Base-by-base conservation (phyloP, 2,113 vertebrate species). In the Synchiropus splendidus region DNA sequence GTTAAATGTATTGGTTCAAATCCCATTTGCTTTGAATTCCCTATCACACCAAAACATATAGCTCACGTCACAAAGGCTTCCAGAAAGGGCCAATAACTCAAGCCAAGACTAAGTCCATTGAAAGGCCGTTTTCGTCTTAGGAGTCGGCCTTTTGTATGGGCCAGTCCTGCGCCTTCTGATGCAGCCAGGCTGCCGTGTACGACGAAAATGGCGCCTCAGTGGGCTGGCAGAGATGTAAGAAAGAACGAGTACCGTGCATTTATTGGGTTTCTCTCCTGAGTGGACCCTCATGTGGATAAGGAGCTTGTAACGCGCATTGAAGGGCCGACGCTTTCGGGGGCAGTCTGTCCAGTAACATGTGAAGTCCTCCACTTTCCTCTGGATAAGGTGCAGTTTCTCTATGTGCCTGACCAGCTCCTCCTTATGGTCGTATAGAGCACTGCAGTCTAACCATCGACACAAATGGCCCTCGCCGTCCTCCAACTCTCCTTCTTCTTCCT, bases 251-350 rank as follows among this genome's bases (percentile, higher is more conserved):
- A 98, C 94, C 78, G 87, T 92, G 75, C 95, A 98, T 67, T 92
- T 95, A 85, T 98, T 98, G 2, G 95, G 95, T 75, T 93, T 98
- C 83, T 98, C 95, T 61, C 95, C 95, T 1, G 95, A 97, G 70
- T 98, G 95, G 57, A 98, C 87, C 75, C 95, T 85, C 95, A 98
- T 98, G 75, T 98, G 95, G 80, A 96, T 98, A 13, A 98, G 84
- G 58, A 98, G 86, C 72, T 98, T 98, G 70, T 98, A 98, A 45
- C 94, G 88, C 30, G 95, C 94, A 15, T 98, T 98, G 77, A 98
- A 98, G 2, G 95, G 88, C 60, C 92, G 96, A 72, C 87, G 86
- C 77, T 84, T 86, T 45, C 94, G 82, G 11, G 92, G 86, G 44
- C 95, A 98, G 5, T 87, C 88, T 1, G 79, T 75, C 95, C 95